phyloP scores from a whole-genome alignment of 2,888 invertebrate genomes.

The Drosophila differens region DNA sequence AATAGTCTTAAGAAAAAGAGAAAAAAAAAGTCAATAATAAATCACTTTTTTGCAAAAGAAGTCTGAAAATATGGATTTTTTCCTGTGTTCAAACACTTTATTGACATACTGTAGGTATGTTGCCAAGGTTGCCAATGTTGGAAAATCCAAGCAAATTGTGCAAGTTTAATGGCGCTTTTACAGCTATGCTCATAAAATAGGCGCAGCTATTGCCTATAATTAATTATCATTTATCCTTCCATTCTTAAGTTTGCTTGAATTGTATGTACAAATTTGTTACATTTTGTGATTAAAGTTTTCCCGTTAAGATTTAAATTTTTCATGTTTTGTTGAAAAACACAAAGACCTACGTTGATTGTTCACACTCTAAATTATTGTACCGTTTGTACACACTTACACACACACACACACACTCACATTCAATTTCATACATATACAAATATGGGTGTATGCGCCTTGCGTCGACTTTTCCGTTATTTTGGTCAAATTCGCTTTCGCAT shows the following conservation, averaged over 20 bases:
- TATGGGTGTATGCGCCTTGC: conserved; percentile 1
- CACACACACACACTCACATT: not conserved
- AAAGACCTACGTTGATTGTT: not conserved
- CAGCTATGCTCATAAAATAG: not conserved
- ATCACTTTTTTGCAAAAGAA: too few relatives aligned
- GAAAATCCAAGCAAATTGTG: not conserved
- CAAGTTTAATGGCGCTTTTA: not conserved
- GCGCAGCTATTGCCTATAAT: too few relatives aligned
- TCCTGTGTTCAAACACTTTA: too few relatives aligned
- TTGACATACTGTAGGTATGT: too few relatives aligned
- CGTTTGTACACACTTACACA: not conserved
- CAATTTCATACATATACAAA: not conserved
- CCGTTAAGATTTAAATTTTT: not conserved
- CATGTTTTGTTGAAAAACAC: not conserved
- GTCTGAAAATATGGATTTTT: too few relatives aligned
- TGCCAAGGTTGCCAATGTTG: not conserved
- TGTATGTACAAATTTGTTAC: too few relatives aligned
- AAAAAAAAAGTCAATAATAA: too few relatives aligned
- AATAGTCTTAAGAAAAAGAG: too few relatives aligned
- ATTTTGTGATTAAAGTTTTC: not conserved
- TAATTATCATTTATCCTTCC: too few relatives aligned
- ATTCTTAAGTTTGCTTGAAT: not conserved
- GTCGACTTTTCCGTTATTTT: conserved; percentile 12
- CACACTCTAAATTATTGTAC: not conserved
- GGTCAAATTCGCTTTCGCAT: conserved; percentile 27